Evolutionary conservation across 2,797 vertebrate species (phyloP), one percentile per base, ranked within the genome.

Genomic region (Chelonia mydas): DNA sequence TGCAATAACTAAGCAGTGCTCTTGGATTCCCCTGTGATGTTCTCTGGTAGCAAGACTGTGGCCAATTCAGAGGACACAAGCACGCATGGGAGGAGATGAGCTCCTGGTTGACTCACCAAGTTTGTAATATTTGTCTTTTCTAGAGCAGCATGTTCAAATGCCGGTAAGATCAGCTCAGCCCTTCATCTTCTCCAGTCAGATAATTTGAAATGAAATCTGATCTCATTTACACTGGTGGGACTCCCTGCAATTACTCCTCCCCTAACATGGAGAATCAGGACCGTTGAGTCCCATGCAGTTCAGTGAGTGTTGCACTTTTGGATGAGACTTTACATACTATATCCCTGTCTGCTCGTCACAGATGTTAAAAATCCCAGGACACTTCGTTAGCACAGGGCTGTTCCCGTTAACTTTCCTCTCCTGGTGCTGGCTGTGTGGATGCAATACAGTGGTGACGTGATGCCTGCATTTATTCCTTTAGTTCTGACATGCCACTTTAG

Each of bases 111-210:
- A 72, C 68, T 72, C 74, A 16, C 25, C 72, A 12, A 13, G 23
- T 76, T 45, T 53, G 3, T 0, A 0, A 41, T 78, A 81, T 23
- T 84, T 27, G 8, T 23, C 91, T 93, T 90, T 87, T 78, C 88
- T 86, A 92, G 51, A 94, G 85, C 65, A 88, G 82, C 65, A 81
- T 54, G 49, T 9, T 47, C 12, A 7, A 89, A 95, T 91, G 86
- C 7, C 4, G 90, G 74, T 16, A 31, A 77, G 15, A 49, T 77
- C 68, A 72, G 37, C 68, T 72, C 19, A 37, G 65, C 21, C n/a
- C 10, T 23, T n/a, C 19, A 23, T 41, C 74, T 49, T 49, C 27
- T 77, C 74, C 45, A 17, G 74, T 31, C 4, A 28, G 21, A 28
- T 49, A 16, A 17, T 49, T 7, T 77, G 74, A 28, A 80, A 59